These are phyloP conservation scores for Hemibagrus wyckioides DNA, from an alignment of 2,113 vertebrate species.

Conservation along the genomic window DNA sequence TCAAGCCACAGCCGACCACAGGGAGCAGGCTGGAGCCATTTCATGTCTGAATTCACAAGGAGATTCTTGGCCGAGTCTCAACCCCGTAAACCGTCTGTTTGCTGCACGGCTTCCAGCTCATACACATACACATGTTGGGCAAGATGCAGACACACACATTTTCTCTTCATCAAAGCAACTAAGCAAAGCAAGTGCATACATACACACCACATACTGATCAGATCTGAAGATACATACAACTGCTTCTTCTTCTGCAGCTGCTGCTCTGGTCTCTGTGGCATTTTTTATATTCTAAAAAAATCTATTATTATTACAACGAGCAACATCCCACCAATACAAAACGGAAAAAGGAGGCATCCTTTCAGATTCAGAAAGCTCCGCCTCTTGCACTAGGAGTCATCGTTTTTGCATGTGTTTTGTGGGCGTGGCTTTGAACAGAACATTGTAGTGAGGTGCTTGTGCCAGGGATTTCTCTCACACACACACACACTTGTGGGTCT, in stretches of 20 bases:
- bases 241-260: not conserved
- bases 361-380: not conserved
- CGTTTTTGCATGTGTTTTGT: not conserved
- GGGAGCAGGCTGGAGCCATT: constrained; percentile 54
- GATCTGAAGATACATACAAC: not conserved
- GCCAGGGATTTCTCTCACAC: not conserved
- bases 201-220: not conserved
- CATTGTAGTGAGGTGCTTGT: not conserved
- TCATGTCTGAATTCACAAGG: constrained; percentile 53
- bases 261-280: not conserved
- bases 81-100: constrained; percentile 45
- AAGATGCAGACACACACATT: not conserved
- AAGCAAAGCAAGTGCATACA: constrained; percentile 6
- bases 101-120: constrained; percentile 34
- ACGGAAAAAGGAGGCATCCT: not conserved
- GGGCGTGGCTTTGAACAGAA: not conserved
- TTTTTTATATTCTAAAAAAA: not conserved
- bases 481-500: not conserved
- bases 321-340: not conserved
- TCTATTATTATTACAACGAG: not conserved
- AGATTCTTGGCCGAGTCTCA: constrained; percentile 40
- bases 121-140: constrained; percentile 21
- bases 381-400: not conserved
- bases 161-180: not conserved
- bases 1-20: constrained; percentile 49